Evolutionary conservation across 2,797 vertebrate species (phyloP).

Genomic region (Poecile montanus): DNA sequence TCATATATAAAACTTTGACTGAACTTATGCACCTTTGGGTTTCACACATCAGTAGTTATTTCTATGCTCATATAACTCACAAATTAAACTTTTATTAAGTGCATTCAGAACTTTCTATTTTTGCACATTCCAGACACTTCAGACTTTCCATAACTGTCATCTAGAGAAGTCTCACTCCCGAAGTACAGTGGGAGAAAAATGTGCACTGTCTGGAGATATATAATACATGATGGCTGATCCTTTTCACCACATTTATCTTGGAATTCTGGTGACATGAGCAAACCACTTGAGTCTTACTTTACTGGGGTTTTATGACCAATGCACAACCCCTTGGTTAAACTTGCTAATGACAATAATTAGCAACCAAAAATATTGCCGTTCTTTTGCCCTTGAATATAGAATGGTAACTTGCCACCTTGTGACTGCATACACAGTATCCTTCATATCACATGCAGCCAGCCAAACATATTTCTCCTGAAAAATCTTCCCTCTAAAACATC

Average conservation of each 20-base stretch:
- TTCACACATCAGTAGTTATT: slow-evolving; percentile 46
- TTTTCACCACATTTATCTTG: slow-evolving; percentile 3
- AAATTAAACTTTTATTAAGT: slow-evolving; percentile 66
- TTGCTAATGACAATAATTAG: background rate
- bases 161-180: background rate
- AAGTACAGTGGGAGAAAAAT: slow-evolving; percentile 35
- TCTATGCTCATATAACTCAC: slow-evolving; percentile 40
- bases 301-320: background rate
- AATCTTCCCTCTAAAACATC: background rate
- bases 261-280: background rate
- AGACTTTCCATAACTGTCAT: slow-evolving; percentile 59
- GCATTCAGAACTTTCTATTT: slow-evolving; percentile 57
- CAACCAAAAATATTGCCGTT: background rate
- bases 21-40: slow-evolving; percentile 24
- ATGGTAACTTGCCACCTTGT: background rate
- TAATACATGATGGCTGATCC: background rate
- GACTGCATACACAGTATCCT: background rate
- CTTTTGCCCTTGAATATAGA: background rate
- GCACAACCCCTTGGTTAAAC: background rate
- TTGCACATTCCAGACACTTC: slow-evolving; percentile 52
- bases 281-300: background rate
- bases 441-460: background rate
- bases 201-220: slow-evolving; percentile 18
- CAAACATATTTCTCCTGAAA: background rate
- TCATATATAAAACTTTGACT: background rate